A percentile compares a stretch with the other conserved stretches of the same genome.
These are phyloP conservation scores for Caenorhabditis angaria DNA, from an alignment of 2,888 invertebrate genomes.

Conservation along the genomic window DNA sequence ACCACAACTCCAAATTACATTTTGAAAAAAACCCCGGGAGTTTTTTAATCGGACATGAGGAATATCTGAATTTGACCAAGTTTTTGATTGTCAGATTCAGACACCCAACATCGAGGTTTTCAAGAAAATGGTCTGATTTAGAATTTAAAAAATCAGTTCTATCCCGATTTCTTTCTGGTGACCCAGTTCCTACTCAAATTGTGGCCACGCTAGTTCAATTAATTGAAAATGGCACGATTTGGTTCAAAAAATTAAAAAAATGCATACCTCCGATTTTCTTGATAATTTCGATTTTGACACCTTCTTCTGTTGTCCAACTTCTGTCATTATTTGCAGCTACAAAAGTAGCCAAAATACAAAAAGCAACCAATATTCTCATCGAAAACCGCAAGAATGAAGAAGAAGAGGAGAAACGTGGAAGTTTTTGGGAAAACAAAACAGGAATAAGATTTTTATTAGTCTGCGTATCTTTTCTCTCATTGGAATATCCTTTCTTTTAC, in stretches of 20 bases:
- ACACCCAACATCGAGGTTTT: too few relatives aligned
- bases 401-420: conserved; percentile 6
- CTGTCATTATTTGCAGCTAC: conserved; percentile 46
- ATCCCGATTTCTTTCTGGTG: too few relatives aligned
- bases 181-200: too few relatives aligned
- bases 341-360: background rate
- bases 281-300: conserved; percentile 70
- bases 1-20: too few relatives aligned
- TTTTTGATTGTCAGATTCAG: too few relatives aligned
- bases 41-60: too few relatives aligned
- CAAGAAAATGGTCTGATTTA: too few relatives aligned
- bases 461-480: background rate
- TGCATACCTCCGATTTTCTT: conserved; percentile 67
- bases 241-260: background rate
- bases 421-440: background rate
- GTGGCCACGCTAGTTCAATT: too few relatives aligned
- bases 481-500: background rate
- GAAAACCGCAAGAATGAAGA: background rate
- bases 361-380: background rate
- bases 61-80: too few relatives aligned
- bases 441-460: conserved; percentile 1
- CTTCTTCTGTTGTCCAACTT: conserved; percentile 69
- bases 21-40: background rate
- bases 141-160: too few relatives aligned
- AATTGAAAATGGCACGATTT: too few relatives aligned